Evolutionary conservation across 2,113 vertebrate species (phyloP).

Genomic region (Cebidichthys violaceus): DNA sequence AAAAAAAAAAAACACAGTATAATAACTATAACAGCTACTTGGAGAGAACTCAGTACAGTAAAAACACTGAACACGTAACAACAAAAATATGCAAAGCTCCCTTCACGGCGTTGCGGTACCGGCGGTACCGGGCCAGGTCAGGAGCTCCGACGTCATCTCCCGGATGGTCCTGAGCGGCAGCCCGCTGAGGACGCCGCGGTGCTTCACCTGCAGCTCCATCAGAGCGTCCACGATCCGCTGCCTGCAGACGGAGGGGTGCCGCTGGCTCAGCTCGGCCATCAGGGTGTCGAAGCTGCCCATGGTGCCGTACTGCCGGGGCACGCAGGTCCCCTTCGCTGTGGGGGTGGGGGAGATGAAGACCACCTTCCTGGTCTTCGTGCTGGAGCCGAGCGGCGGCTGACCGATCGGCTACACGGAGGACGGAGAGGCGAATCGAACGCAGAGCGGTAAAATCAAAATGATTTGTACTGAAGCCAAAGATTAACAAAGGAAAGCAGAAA

Average conservation of each 20-base stretch:
- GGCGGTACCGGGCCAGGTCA: conserved; percentile 30
- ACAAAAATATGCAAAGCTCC: background rate
- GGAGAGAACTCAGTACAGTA: too few species aligned
- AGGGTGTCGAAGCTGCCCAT: conserved; percentile 74
- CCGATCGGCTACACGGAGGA: background rate
- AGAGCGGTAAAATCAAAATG: too few species aligned
- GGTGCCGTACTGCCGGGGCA: conserved; percentile 70
- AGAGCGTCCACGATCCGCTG: conserved; percentile 69
- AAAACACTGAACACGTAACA: background rate
- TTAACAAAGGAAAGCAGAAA: background rate
- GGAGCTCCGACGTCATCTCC: conserved; percentile 77
- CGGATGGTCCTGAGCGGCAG: conserved; percentile 71
- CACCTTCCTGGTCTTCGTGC: conserved; percentile 45
- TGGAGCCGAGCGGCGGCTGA: conserved; percentile 7
- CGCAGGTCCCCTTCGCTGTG: conserved; percentile 58
- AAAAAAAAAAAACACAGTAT: background rate
- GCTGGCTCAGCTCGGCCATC: conserved; percentile 68
- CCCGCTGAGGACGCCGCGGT: conserved; percentile 61
- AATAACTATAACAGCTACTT: background rate
- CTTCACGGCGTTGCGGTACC: background rate
- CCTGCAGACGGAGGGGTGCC: conserved; percentile 56
- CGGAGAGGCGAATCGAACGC: background rate
- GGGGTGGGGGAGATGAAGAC: conserved; percentile 62
- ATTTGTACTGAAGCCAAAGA: too few species aligned
- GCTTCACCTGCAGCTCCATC: conserved; percentile 60